Evolutionary conservation across 2,797 vertebrate species (phyloP), one percentile per base, ranked within the genome.

Genomic region (Anniella stebbinsi): DNA sequence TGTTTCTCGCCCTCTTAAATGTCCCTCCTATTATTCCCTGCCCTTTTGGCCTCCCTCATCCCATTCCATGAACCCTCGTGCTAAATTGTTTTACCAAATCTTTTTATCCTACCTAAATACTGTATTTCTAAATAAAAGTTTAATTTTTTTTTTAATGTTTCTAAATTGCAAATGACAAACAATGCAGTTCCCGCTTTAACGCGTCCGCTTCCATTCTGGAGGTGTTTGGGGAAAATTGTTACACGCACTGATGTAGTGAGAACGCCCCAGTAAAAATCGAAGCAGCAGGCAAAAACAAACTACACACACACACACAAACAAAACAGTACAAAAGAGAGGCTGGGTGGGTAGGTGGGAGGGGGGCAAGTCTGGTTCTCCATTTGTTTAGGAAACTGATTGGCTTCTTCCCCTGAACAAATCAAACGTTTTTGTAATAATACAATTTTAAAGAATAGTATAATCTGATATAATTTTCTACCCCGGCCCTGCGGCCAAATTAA

Each of bases 391-490:
- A 63, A 30, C 0, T 13, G n/a, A 0, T 2, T 2, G n/a, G 17
- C 70, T 3, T 1, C 48, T 15, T 0, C 33, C 21, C 13, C 33
- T 0, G 7, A 17, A 0, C 13, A 5, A 1, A 5, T 73, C 17
- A 87, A 7, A 51, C 5, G 72, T 87, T 9, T 38, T 13, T 3
- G 1, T 10, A 30, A 72, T 0, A 4, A 28, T 45, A 54, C 63
- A 1, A 18, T 66, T 87, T 25, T 21, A 63, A 6, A 60, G 13
- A 41, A 4, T 1, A 15, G 13, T 36, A 6, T 36, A n/a, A 41
- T 30, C 0, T 23, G 66, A 15, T 12, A 48, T 0, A 28, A 1
- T 2, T 38, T 1, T 48, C 2, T 1, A 17, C 18, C 5, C 0
- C 5, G 5, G 2, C 0, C 28, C 6, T 78, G 54, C 69, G 45